Conservation (phyloP, 2,797 vertebrate genomes). For the Varecia variegata region DNA sequence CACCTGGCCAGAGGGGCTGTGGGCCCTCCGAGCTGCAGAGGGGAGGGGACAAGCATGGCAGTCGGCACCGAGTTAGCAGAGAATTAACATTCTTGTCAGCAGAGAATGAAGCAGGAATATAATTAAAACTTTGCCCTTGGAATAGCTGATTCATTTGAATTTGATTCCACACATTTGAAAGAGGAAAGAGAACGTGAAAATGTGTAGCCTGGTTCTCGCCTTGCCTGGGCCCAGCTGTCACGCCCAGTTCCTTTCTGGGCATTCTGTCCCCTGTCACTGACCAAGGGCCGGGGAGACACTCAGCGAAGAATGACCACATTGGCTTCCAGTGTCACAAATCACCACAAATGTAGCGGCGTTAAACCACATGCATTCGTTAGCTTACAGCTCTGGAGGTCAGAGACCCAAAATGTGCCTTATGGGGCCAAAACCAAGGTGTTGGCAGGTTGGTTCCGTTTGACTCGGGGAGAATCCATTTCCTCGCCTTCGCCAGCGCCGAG, state of each 20-base stretch:
- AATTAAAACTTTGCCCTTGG: conserved; percentile 76
- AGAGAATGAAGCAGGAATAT: conserved; percentile 64
- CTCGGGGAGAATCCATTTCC: not conserved
- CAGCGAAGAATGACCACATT: fast-evolving
- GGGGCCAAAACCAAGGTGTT: not conserved
- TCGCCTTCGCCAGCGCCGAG: not conserved
- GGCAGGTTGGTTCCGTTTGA: not conserved
- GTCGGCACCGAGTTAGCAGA: not conserved
- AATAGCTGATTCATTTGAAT: conserved; percentile 77
- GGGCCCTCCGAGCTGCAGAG: not conserved
- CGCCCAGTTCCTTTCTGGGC: not conserved
- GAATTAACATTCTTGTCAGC: conserved; percentile 73
- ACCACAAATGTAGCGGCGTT: not conserved
- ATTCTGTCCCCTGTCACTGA: fast-evolving
- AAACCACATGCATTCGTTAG: too few relatives aligned
- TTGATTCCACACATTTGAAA: conserved; percentile 50
- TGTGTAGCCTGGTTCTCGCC: not conserved
- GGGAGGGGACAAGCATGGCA: not conserved
- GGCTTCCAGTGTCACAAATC: not conserved
- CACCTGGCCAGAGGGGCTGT: not conserved
- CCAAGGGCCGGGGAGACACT: not conserved
- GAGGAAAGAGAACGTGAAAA: not conserved
- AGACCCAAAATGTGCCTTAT: too few relatives aligned
- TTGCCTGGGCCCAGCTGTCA: not conserved
- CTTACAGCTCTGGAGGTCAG: not conserved